phyloP scores from a whole-genome alignment of 2,797 vertebrate species.

The Scolopax bukidnonensis region DNA sequence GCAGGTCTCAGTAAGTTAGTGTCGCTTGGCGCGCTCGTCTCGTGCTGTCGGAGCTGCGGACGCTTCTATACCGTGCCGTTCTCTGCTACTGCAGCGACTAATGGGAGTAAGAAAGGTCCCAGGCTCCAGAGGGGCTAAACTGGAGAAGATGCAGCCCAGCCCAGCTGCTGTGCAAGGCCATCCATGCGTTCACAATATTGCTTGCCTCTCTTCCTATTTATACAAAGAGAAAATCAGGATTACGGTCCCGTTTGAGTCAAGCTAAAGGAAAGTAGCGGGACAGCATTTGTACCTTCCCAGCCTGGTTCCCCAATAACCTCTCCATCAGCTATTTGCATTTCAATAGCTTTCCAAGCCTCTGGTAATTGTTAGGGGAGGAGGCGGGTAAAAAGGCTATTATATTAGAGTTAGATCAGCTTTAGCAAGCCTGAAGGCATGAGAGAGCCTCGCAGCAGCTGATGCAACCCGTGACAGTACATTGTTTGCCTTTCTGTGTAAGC shows the following conservation, averaged over 20 bases:
- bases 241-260: not conserved
- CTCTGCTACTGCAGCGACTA: not conserved
- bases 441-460: constrained; percentile 49
- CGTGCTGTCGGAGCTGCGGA: accelerated
- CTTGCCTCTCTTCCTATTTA: not conserved
- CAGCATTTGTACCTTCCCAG: not conserved
- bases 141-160: not conserved
- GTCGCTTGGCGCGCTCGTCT: accelerated
- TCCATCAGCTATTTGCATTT: constrained; percentile 55
- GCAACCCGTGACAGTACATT: constrained; percentile 13
- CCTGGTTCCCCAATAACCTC: constrained; percentile 22
- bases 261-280: not conserved
- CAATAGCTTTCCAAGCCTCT: constrained; percentile 48
- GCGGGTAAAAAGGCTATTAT: constrained; percentile 33
- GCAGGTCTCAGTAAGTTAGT: not conserved
- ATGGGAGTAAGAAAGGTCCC: not conserved
- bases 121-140: not conserved
- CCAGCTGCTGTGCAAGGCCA: accelerated
- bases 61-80: not conserved
- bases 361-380: constrained; percentile 42
- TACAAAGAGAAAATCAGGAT: not conserved
- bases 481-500: not conserved
- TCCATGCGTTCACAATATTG: not conserved
- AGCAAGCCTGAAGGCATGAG: constrained; percentile 31
- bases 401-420: constrained; percentile 40